These are phyloP conservation scores for Listronotus bonariensis DNA, from an alignment of 1,140 invertebrate genomes.

Conservation along the genomic window DNA sequence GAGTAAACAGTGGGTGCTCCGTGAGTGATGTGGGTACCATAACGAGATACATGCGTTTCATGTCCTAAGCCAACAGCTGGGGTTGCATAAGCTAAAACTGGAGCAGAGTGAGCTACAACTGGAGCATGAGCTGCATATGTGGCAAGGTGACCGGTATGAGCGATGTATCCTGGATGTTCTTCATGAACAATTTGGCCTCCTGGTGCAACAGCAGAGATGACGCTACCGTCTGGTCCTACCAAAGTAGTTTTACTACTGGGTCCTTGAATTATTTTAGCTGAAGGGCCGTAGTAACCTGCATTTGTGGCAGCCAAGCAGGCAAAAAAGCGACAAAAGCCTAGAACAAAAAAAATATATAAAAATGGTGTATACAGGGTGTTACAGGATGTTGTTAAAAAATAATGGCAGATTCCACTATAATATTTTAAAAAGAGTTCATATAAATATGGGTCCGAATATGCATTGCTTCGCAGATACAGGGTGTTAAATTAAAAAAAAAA, in stretches of 20 bases:
- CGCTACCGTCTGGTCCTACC: constrained; percentile 45
- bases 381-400: too few species aligned
- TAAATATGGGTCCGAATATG: too few species aligned
- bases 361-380: too few species aligned
- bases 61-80: not conserved
- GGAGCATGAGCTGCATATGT: constrained; percentile 20
- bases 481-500: too few species aligned
- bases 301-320: constrained; percentile 40
- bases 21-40: constrained; percentile 5
- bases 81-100: constrained; percentile 2
- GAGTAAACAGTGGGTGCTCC: not conserved
- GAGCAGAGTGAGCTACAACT: constrained; percentile 24
- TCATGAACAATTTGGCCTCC: constrained; percentile 44
- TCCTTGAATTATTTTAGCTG: constrained; percentile 42
- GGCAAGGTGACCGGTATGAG: constrained; percentile 23
- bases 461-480: too few species aligned
- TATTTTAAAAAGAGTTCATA: too few species aligned
- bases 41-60: constrained; percentile 9
- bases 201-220: constrained; percentile 40
- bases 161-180: constrained; percentile 35
- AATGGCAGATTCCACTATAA: too few species aligned
- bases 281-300: constrained; percentile 31
- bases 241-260: constrained; percentile 43
- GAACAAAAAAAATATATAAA: constrained; percentile 5
- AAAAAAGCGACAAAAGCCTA: constrained; percentile 36